Base-by-base conservation (phyloP, 2,797 vertebrate species). In the Liasis olivaceus region DNA sequence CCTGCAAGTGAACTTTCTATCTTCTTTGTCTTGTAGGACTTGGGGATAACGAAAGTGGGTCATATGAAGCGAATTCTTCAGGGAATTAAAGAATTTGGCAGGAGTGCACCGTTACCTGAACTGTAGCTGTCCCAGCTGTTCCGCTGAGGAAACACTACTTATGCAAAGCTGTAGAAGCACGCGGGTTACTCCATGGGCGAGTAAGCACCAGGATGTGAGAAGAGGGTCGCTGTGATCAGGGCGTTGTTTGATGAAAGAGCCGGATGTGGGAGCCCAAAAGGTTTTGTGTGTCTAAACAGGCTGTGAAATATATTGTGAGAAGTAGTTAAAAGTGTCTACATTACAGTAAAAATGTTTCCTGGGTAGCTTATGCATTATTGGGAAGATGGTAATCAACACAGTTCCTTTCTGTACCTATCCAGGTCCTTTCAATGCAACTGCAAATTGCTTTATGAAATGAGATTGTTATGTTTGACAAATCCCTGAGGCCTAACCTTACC, bases 61-160 rank as follows among this genome's bases (percentile, higher is more conserved):
- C 99, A 99, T 98, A 98, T 99, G 99, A 99, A 99, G 98, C 99
- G 99, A 99, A 99, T 99, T 98, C 99, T 99, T 96, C 99, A 99
- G 99, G 99, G 99, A 99, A 99, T 99, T 99, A 99, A 99, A 96
- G 99, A 99, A 94, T 98, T 99, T 89, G 97, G 98, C 97, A 99
- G 98, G 97, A 98, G 97, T 94, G 97, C 98, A 94, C 95, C 97
- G 92, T 98, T 98, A 97, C 96, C 98, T 91, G 99, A 99, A 97
- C 97, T 98, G 96, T 99, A 97, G 98, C 72, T 95, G 93, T 24
- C 14, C 62, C 85, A 90, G 97, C 96, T 97, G 94, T 95, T 95
- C 89, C 47, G 94, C 31, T 94, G 96, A 95, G 92, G 95, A 91
- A 91, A 93, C 91, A 77, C 95, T 93, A 95, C 93, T 93, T 92